Evolutionary conservation across 1,140 invertebrate genomes (phyloP), one percentile per base, ranked within the genome.

Genomic region (Aphelenchoides avenae): DNA sequence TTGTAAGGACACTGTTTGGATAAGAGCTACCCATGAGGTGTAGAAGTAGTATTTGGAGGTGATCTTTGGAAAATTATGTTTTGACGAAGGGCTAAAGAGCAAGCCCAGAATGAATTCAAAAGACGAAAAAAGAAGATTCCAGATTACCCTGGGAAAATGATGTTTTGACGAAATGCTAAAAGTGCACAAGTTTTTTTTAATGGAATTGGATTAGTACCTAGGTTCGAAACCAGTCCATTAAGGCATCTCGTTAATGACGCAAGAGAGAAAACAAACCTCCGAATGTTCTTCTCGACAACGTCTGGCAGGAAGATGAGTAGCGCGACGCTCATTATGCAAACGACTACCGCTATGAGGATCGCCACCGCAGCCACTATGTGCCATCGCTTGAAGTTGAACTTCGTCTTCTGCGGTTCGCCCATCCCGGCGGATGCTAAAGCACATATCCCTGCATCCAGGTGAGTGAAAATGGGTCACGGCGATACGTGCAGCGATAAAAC

Each of bases 231-330:
- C n/a, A n/a, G n/a, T n/a, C n/a, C n/a, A n/a, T n/a, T n/a, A n/a
- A n/a, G n/a, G n/a, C n/a, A n/a, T n/a, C n/a, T n/a, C n/a, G n/a
- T n/a, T n/a, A n/a, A n/a, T n/a, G n/a, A n/a, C n/a, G n/a, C n/a
- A 1, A n/a, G 3, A 50, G n/a, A 13, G 41, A 57, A 56, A 9
- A 1, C 31, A 24, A 0, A 41, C 59, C 56, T 37, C 39, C 67
- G 37, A 22, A 69, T 61, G 48, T 73, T 72, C 36, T 53, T 44
- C 49, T 69, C 67, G 39, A 69, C 61, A 18, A 69, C 37, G 41
- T 63, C 29, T n/a, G 46, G 56, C 22, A 69, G 48, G 18, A 34
- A 65, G 39, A 72, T 44, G 27, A 73, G 36, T 40, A 66, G 52
- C 11, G 39, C 42, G 15, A 74, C 29, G 39, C 42, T 68, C 30